Percentiles rank a stretch among this genome's conserved stretches.
Evolutionary conservation across 2,888 invertebrate genomes (phyloP).

Genomic region (Drosophila atroscutellata): DNA sequence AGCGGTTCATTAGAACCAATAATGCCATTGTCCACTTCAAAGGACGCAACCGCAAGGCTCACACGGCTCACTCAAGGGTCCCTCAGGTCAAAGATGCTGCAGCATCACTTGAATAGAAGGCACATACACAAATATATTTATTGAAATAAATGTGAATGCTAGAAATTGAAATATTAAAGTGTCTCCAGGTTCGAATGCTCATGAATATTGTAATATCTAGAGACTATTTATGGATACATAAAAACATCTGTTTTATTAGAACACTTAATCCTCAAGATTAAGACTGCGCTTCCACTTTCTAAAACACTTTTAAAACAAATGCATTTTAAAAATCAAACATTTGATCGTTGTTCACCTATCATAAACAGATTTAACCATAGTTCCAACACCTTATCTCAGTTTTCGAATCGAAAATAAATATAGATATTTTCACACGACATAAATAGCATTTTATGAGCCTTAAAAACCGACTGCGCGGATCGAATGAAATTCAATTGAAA

Average conservation of each 20-base stretch:
- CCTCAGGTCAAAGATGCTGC: slow-evolving; percentile 23
- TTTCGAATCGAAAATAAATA: neutral
- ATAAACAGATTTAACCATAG: neutral
- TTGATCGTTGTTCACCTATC: neutral
- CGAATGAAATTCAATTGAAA: slow-evolving; percentile 38
- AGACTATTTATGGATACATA: neutral
- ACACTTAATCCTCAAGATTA: neutral
- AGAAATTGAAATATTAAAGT: neutral
- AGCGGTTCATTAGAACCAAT: slow-evolving; percentile 64
- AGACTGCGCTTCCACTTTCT: neutral
- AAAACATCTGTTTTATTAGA: neutral
- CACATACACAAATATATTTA: neutral
- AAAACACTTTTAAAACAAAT: neutral
- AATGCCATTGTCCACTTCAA: slow-evolving; percentile 51
- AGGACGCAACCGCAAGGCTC: slow-evolving; percentile 45
- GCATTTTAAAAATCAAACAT: neutral
- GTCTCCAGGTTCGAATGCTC: neutral
- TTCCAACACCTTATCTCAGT: neutral
- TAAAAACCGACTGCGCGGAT: neutral
- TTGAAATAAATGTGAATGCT: neutral
- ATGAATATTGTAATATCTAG: neutral
- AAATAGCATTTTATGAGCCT: neutral
- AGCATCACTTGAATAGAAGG: neutral
- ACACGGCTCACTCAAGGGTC: slow-evolving; percentile 8
- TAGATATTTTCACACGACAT: neutral